These are phyloP conservation scores for Diaperis boleti DNA, from an alignment of 2,888 invertebrate genomes.

Conservation along the genomic window DNA sequence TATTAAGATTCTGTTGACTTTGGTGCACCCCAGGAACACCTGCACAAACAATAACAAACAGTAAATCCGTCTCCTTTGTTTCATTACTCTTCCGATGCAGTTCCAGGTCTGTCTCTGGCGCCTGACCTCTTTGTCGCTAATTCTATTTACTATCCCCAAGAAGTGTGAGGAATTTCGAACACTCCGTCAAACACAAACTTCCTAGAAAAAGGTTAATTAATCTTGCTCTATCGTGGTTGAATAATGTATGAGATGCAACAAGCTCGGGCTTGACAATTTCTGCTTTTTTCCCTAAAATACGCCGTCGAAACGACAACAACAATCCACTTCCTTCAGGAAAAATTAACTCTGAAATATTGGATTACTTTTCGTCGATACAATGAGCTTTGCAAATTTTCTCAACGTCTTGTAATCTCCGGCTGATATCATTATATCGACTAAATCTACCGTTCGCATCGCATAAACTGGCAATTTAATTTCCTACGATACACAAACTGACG, in stretches of 20 bases:
- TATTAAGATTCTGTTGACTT: too few species aligned
- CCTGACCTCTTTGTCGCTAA: slow-evolving; percentile 9
- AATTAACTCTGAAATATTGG: slow-evolving; percentile 36
- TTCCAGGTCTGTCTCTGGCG: background rate
- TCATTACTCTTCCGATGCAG: too few species aligned
- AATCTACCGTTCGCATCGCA: slow-evolving; percentile 30
- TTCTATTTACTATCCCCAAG: slow-evolving; percentile 12
- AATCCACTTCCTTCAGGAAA: slow-evolving; percentile 9
- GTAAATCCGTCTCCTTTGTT: too few species aligned
- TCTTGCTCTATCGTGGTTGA: slow-evolving; percentile 22
- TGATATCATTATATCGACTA: slow-evolving; percentile 37
- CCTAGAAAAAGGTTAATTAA: slow-evolving; percentile 29
- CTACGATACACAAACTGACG: slow-evolving; percentile 30
- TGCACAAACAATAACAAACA: too few species aligned
- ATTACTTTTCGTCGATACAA: slow-evolving; percentile 38
- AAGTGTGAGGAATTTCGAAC: slow-evolving; percentile 15
- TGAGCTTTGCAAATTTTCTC: slow-evolving; percentile 34
- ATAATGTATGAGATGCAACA: slow-evolving; percentile 39
- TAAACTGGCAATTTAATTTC: slow-evolving; percentile 36
- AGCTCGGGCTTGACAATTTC: slow-evolving; percentile 21
- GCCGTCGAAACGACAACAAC: slow-evolving; percentile 1
- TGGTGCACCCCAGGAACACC: too few species aligned
- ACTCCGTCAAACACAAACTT: slow-evolving; percentile 20
- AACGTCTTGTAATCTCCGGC: slow-evolving; percentile 40
- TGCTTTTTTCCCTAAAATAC: background rate